A percentile compares a stretch with the other conserved stretches of the same genome.
Conservation (phyloP, 2,888 invertebrate species). For the Erynnis tages region DNA sequence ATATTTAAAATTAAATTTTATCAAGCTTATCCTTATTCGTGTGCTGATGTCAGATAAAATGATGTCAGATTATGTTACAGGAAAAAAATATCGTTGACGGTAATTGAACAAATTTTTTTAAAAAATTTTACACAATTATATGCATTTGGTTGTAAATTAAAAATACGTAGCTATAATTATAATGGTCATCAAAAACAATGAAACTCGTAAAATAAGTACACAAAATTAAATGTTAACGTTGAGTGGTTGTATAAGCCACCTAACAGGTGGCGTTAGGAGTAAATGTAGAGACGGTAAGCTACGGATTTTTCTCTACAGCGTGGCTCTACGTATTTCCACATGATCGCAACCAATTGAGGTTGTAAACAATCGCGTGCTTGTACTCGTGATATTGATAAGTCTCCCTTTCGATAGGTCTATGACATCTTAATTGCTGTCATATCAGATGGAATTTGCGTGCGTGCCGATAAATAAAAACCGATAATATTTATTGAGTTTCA, state of each 20-base stretch:
- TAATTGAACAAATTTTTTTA: no score
- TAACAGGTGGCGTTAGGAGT: conserved; percentile 35
- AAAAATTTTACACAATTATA: no score
- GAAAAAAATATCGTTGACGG: no score
- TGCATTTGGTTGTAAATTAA: no score
- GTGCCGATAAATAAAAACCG: not conserved
- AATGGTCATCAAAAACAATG: no score
- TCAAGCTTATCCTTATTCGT: no score
- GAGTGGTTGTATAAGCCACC: not conserved
- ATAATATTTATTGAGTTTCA: no score
- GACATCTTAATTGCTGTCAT: conserved; percentile 3
- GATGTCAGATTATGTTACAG: no score
- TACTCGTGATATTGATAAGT: conserved; percentile 1
- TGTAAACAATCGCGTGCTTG: conserved; percentile 1
- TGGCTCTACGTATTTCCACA: not conserved
- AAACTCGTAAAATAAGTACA: no score
- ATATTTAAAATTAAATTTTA: no score
- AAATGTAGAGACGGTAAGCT: not conserved
- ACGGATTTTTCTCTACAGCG: not conserved
- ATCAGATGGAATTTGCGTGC: not conserved
- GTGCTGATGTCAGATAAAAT: no score
- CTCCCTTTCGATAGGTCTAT: not conserved
- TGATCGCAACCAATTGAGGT: not conserved
- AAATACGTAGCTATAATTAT: no score
- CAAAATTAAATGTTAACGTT: not conserved